Conservation (phyloP, 2,888 invertebrate species). For the Acronicta aceris region DNA sequence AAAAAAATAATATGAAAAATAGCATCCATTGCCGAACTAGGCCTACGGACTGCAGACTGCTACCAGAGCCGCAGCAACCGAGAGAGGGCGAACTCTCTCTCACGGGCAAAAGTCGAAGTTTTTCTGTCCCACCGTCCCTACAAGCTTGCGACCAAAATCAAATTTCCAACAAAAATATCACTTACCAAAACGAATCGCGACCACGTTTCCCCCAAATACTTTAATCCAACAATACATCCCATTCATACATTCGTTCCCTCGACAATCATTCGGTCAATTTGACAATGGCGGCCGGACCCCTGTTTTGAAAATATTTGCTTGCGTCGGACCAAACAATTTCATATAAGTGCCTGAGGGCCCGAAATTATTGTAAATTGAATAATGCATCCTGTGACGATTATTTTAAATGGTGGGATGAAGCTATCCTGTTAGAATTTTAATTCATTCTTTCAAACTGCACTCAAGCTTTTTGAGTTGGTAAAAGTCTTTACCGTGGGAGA, state of each 20-base stretch:
- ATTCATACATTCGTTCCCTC: constrained; percentile 70
- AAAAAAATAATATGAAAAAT: too few species aligned
- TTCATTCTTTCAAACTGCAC: too few species aligned
- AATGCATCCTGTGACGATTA: constrained; percentile 72
- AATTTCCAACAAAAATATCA: constrained; percentile 21
- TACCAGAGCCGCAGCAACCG: too few species aligned
- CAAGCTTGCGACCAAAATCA: constrained; percentile 5
- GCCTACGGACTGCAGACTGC: too few species aligned
- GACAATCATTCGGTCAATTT: constrained; percentile 86
- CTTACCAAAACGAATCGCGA: constrained; percentile 22
- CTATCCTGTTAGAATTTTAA: constrained; percentile 7
- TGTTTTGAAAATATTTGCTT: constrained; percentile 86
- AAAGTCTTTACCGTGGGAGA: too few species aligned
- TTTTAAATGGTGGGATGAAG: constrained; percentile 29
- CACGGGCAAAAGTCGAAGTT: too few species aligned
- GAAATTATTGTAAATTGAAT: constrained; percentile 81
- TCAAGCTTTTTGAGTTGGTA: too few species aligned
- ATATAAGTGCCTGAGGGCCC: constrained; percentile 75
- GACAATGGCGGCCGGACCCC: constrained; percentile 79
- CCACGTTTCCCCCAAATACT: constrained; percentile 50
- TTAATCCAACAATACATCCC: constrained; percentile 58
- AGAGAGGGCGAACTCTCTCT: too few species aligned
- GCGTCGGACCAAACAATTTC: constrained; percentile 79
- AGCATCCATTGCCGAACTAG: too few species aligned
- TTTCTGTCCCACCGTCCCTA: too few species aligned